Percentiles rank a stretch among this genome's conserved stretches.
Conservation (phyloP, 2,113 vertebrate genomes). For the Equus przewalskii region DNA sequence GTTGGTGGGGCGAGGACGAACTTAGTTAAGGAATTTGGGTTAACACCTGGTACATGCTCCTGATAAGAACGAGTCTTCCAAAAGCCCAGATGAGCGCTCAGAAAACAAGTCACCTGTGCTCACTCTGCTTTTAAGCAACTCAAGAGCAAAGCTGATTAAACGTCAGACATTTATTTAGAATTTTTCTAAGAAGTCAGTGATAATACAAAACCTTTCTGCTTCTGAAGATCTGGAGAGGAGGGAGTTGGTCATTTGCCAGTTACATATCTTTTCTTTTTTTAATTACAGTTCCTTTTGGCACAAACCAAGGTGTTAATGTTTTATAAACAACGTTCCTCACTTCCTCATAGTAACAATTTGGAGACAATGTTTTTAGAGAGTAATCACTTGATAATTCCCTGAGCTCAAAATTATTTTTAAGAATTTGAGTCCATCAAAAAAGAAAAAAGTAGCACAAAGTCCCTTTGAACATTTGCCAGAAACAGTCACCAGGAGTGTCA, state of each 20-base stretch:
- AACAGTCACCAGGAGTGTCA: conserved; percentile 47
- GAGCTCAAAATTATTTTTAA: conserved; percentile 80
- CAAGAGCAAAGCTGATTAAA: conserved; percentile 45
- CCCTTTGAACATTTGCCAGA: conserved; percentile 75
- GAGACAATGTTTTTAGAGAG: conserved; percentile 65
- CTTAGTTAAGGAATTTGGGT: not conserved
- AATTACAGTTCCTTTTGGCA: not conserved
- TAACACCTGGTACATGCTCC: not conserved
- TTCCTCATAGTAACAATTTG: conserved; percentile 62
- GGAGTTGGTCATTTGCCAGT: not conserved
- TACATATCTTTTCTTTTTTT: not conserved
- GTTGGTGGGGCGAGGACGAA: not conserved
- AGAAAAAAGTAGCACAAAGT: conserved; percentile 52
- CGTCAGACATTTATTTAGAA: conserved; percentile 25
- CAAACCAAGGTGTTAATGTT: conserved; percentile 48
- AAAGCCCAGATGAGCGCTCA: not conserved
- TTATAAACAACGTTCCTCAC: conserved; percentile 72
- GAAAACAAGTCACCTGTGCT: not conserved
- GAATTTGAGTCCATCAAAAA: conserved; percentile 68
- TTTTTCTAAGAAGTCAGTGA: not conserved
- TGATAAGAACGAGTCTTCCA: not conserved
- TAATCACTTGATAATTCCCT: conserved; percentile 73
- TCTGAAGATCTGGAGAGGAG: not conserved
- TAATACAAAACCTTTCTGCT: conserved; percentile 39
- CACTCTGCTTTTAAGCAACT: not conserved